Evolutionary conservation across 2,113 vertebrate species (phyloP).

Genomic region (Laticauda colubrina): DNA sequence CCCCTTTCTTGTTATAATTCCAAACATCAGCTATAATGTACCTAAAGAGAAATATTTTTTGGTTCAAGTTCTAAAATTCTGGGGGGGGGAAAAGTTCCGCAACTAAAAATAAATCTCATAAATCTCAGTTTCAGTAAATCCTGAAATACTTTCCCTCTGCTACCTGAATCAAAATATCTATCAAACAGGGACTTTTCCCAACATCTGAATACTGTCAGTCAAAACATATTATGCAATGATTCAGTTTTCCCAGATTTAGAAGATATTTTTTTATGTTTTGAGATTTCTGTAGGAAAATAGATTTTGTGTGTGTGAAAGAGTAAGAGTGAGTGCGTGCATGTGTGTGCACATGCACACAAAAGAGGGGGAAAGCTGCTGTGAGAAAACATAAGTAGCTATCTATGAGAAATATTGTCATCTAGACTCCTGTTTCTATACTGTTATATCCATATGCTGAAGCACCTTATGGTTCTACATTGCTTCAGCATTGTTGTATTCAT

Average conservation of each 20-base stretch:
- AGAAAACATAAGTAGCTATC: background rate
- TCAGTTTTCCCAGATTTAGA: background rate
- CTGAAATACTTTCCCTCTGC: background rate
- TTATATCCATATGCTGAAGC: background rate
- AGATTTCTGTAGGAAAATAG: background rate
- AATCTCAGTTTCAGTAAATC: background rate
- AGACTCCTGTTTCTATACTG: background rate
- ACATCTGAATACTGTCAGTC: background rate
- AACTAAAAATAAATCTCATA: background rate
- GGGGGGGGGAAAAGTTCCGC: background rate
- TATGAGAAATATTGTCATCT: background rate
- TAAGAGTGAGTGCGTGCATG: too few relatives aligned
- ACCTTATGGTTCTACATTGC: background rate
- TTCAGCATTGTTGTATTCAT: background rate
- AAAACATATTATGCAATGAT: background rate
- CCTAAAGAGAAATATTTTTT: background rate
- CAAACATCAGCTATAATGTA: background rate
- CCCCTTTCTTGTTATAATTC: background rate
- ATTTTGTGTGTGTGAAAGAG: too few relatives aligned
- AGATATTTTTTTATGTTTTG: background rate
- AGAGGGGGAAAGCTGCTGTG: background rate
- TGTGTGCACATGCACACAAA: background rate
- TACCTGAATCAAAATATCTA: background rate
- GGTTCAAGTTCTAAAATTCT: background rate
- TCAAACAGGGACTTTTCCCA: background rate